Conservation (phyloP, 2,888 invertebrate genomes). For the Eustalomyia histrio region DNA sequence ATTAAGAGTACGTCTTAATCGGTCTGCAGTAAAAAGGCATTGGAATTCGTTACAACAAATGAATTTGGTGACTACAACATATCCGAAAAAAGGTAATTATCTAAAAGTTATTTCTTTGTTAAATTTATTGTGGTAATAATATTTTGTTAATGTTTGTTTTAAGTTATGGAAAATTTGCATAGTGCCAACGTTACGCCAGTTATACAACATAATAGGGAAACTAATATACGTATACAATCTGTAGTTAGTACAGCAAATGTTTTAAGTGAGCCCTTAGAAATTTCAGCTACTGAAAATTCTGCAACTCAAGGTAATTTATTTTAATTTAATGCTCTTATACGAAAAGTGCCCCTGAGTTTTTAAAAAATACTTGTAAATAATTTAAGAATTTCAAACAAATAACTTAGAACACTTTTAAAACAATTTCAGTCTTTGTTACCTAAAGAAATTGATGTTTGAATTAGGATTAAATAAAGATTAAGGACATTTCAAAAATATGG, state of each 20-base stretch:
- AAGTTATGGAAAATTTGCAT: not conserved
- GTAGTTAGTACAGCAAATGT: slow-evolving; percentile 22
- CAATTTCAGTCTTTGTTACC: no score
- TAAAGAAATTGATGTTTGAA: no score
- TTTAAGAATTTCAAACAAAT: no score
- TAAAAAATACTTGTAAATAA: no score
- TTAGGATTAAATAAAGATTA: no score
- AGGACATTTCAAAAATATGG: no score
- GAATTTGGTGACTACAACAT: not conserved
- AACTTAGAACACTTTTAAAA: no score
- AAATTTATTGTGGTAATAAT: not conserved
- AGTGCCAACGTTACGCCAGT: not conserved
- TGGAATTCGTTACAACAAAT: not conserved
- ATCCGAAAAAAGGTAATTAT: slow-evolving; percentile 21
- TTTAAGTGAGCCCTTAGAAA: not conserved
- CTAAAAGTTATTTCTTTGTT: not conserved
- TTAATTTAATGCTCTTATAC: not conserved
- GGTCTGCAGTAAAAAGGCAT: slow-evolving; percentile 34
- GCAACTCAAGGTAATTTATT: slow-evolving; percentile 24
- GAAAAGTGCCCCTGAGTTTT: no score
- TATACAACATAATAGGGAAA: slow-evolving; percentile 43
- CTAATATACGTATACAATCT: slow-evolving; percentile 43
- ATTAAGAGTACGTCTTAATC: slow-evolving; percentile 42
- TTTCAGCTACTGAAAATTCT: not conserved
- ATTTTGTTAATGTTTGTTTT: not conserved